These are phyloP conservation scores for Creontiades dilutus DNA, from an alignment of 2,888 invertebrate genomes.

Conservation along the genomic window DNA sequence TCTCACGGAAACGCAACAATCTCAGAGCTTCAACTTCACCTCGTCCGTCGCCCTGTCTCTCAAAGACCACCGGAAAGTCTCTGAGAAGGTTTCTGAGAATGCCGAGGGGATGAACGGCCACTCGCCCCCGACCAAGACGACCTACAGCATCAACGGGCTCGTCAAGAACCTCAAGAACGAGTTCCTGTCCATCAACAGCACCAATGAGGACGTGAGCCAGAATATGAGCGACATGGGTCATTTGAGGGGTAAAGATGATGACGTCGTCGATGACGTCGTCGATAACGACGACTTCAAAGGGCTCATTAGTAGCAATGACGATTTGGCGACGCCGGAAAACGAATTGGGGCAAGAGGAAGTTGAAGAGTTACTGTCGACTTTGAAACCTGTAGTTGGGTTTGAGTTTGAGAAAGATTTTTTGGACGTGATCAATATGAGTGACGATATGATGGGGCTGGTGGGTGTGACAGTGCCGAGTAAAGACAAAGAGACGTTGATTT, in stretches of 20 bases:
- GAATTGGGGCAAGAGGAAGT: slow-evolving; percentile 79
- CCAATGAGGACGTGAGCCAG: background rate
- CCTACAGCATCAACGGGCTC: slow-evolving; percentile 74
- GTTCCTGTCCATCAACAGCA: slow-evolving; percentile 72
- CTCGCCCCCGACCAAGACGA: slow-evolving; percentile 65
- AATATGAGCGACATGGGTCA: no score
- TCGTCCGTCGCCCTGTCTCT: slow-evolving; percentile 77
- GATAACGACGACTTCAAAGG: slow-evolving; percentile 62
- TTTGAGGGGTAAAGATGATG: no score
- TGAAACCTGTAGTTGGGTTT: slow-evolving; percentile 77
- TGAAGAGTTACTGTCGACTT: slow-evolving; percentile 86
- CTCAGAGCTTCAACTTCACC: slow-evolving; percentile 80
- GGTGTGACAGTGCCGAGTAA: slow-evolving; percentile 35
- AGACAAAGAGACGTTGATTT: slow-evolving; percentile 77
- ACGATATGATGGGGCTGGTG: slow-evolving; percentile 78
- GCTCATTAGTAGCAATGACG: slow-evolving; percentile 69
- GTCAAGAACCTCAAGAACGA: slow-evolving; percentile 74
- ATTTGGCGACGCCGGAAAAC: slow-evolving; percentile 80
- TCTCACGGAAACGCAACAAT: slow-evolving; percentile 84
- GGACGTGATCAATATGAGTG: slow-evolving; percentile 80
- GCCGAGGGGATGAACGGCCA: slow-evolving; percentile 73
- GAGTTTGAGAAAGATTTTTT: slow-evolving; percentile 78
- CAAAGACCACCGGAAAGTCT: slow-evolving; percentile 4
- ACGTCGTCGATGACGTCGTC: slow-evolving; percentile 21
- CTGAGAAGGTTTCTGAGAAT: background rate